Percentiles rank a stretch among this genome's conserved stretches.
These are phyloP conservation scores for Phasianus colchicus DNA, from an alignment of 2,113 vertebrate genomes.

Conservation along the genomic window DNA sequence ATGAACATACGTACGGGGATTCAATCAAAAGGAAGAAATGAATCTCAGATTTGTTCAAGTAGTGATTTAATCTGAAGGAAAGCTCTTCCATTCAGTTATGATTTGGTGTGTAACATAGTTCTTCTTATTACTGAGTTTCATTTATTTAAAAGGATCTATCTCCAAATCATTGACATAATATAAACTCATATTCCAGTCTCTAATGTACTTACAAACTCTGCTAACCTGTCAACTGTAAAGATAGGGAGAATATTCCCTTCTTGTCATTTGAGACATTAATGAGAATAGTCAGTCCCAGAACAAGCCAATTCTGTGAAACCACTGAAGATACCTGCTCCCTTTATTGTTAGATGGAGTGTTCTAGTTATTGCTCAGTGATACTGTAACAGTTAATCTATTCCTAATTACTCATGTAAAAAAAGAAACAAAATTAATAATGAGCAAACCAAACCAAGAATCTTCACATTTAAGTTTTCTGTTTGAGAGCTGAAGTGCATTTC, in stretches of 20 bases:
- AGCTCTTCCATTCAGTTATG: neutral
- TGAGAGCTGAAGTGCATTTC: neutral
- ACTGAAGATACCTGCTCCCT: fast-evolving
- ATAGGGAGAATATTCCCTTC: neutral
- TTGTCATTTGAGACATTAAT: neutral
- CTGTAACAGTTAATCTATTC: neutral
- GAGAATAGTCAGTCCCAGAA: neutral
- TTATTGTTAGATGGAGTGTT: neutral
- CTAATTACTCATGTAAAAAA: neutral
- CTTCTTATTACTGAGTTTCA: neutral
- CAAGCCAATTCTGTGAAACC: neutral
- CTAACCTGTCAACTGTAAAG: neutral
- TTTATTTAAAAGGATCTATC: neutral
- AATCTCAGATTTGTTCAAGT: neutral
- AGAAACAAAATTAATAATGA: neutral
- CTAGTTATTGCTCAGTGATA: neutral
- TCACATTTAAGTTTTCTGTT: neutral
- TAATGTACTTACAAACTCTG: neutral
- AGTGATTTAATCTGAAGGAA: neutral
- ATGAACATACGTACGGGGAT: neutral
- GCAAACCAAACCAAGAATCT: neutral
- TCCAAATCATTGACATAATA: neutral
- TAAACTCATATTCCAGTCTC: neutral
- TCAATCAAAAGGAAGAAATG: neutral
- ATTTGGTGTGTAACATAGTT: neutral